A percentile compares a stretch with the other conserved stretches of the same genome.
These are phyloP conservation scores for Sylvilagus floridanus DNA, from an alignment of 2,797 vertebrate species.

Conservation along the genomic window DNA sequence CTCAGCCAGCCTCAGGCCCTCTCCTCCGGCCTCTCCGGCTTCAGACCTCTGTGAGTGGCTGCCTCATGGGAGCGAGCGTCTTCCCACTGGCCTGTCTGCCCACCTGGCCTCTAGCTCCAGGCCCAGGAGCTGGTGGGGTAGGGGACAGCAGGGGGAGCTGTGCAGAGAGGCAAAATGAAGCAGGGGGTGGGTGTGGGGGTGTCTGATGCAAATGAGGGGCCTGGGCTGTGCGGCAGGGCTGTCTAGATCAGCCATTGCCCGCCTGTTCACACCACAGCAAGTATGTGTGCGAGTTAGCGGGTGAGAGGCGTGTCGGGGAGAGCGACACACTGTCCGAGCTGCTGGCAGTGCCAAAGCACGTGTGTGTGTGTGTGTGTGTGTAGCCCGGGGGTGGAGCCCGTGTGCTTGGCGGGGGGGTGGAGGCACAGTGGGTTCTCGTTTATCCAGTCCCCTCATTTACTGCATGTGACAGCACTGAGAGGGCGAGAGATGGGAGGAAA, in stretches of 20 bases:
- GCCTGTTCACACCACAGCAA: too few species aligned
- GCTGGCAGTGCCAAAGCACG: background rate
- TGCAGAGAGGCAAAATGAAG: background rate
- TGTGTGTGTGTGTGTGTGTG: background rate
- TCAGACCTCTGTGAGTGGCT: background rate
- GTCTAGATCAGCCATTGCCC: too few species aligned
- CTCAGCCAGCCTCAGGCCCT: background rate
- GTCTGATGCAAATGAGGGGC: background rate
- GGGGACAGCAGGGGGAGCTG: background rate
- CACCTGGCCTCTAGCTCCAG: background rate
- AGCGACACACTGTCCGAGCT: background rate
- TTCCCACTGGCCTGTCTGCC: background rate
- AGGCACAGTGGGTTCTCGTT: background rate
- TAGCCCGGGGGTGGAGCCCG: background rate
- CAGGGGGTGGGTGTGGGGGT: background rate
- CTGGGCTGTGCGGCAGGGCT: too few species aligned
- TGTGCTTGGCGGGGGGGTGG: too few species aligned
- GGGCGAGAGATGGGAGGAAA: background rate
- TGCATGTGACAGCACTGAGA: slow-evolving; percentile 44
- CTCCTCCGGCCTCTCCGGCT: background rate
- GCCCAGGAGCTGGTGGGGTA: background rate
- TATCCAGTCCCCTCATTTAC: slow-evolving; percentile 54
- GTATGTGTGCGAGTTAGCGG: background rate
- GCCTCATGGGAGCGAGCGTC: background rate
- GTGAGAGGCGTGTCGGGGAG: background rate